Conservation (phyloP, 2,888 invertebrate genomes). For the Meteorus cinctellus region DNA sequence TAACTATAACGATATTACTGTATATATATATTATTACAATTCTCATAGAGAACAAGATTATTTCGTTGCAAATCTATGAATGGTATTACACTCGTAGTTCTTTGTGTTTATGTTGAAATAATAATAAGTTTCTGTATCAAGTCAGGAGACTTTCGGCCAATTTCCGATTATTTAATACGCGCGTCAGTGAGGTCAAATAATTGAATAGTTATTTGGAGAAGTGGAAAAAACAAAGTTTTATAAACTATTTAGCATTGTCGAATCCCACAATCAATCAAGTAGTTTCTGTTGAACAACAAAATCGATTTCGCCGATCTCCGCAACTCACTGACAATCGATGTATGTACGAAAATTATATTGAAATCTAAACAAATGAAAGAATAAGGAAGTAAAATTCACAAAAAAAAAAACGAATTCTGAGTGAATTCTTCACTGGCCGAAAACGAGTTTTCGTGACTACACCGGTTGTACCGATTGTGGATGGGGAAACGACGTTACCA, state of each 20-base stretch:
- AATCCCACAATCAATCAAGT: neutral
- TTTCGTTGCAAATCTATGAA: conserved; percentile 9
- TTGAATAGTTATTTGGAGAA: neutral
- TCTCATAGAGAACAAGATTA: conserved; percentile 25
- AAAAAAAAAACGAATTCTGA: conserved; percentile 37
- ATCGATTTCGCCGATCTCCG: conserved; percentile 41
- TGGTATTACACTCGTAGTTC: neutral
- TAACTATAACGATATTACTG: conserved; percentile 26
- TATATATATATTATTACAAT: conserved; percentile 27
- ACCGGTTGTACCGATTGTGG: neutral
- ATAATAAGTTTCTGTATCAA: conserved; percentile 23
- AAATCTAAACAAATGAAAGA: conserved; percentile 22
- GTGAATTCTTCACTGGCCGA: conserved; percentile 27
- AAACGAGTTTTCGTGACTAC: neutral
- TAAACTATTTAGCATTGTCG: neutral
- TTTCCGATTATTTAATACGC: neutral
- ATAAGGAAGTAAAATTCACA: neutral
- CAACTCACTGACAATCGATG: conserved; percentile 41
- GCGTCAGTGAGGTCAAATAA: conserved; percentile 1
- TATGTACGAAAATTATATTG: conserved; percentile 41
- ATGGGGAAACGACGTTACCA: neutral
- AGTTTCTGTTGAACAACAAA: neutral
- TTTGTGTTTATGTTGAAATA: conserved; percentile 23
- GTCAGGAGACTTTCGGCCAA: conserved; percentile 4
- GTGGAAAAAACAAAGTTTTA: neutral